phyloP scores from a whole-genome alignment of 2,113 vertebrate genomes.

The Clarias batrachus region DNA sequence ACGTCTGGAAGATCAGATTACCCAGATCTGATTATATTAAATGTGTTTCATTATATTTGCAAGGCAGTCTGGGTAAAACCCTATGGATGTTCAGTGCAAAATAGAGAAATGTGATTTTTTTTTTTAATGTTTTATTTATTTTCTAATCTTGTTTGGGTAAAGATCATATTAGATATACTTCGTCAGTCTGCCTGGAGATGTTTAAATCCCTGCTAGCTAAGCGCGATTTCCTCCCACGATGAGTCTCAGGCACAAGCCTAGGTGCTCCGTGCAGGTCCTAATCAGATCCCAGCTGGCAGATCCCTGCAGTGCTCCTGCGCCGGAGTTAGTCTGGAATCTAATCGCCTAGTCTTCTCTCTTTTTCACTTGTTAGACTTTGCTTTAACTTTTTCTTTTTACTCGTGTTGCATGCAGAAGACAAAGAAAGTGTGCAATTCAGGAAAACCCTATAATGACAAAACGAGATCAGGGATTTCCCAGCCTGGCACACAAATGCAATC shows the following conservation, averaged over 20 bases:
- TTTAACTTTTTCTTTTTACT: background rate
- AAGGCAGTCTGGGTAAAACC: background rate
- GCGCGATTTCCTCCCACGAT: background rate
- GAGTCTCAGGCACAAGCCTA: background rate
- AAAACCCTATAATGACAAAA: background rate
- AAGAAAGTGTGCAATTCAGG: background rate
- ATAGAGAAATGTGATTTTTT: background rate
- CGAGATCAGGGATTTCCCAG: background rate
- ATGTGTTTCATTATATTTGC: background rate
- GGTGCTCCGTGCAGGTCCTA: background rate
- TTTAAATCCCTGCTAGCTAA: background rate
- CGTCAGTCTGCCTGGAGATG: background rate
- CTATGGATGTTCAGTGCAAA: background rate
- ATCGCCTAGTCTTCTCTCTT: background rate
- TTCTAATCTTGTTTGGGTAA: background rate
- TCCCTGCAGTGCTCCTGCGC: too few species aligned
- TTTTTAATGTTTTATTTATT: background rate
- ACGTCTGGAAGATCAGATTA: conserved; percentile 2
- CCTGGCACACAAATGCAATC: background rate
- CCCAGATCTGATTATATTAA: background rate
- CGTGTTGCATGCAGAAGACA: background rate
- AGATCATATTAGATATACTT: background rate
- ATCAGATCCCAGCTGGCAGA: background rate
- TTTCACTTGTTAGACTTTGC: background rate
- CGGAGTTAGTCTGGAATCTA: background rate